Base-by-base conservation (phyloP, 2,113 vertebrate genomes). In the Psettodes erumei region DNA sequence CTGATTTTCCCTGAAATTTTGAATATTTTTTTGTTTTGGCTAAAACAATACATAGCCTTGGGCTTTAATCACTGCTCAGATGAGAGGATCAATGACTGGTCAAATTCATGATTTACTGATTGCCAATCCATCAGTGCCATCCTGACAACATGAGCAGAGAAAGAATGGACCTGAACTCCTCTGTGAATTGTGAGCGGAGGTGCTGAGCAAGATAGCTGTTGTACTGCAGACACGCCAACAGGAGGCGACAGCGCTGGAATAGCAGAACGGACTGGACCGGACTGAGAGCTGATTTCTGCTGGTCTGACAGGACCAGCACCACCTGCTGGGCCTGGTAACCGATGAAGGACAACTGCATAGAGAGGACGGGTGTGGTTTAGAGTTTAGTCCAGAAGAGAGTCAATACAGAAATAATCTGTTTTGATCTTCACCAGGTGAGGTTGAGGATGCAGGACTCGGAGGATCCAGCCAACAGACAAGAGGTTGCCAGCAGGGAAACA, bases 81-180 rank as follows among this genome's bases (percentile, higher is more conserved):
- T n/a, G n/a, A n/a, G n/a, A n/a, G n/a, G n/a, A n/a, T n/a, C n/a
- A n/a, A n/a, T n/a, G n/a, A n/a, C n/a, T n/a, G n/a, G n/a, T 40
- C 10, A 16, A 16, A 7, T 45, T 1, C 2, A 45, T 8, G 16
- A 53, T 59, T 6, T 12, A 8, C 28, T 33, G 53, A 35, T 8
- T 21, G 4, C 18, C 51, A 54, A 15, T 8, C 6, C 16, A 2
- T 30, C 51, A 19, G 6, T 21, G 13, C 47, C 21, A 5, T 47
- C 18, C 45, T 47, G 45, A 47, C n/a, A 10, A 10, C 18, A 2
- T 9, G 19, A 47, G 18, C 37, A 28, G 8, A 54, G 9, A 18
- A 25, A 23, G 6, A 27, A 45, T 81, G 0, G 6, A 95, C 95
- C 94, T 94, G 92, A 96, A 96, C 87, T 96, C 95, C 70, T 95